Evolutionary conservation across 2,113 vertebrate species (phyloP).

Genomic region (Sisor rabdophorus): DNA sequence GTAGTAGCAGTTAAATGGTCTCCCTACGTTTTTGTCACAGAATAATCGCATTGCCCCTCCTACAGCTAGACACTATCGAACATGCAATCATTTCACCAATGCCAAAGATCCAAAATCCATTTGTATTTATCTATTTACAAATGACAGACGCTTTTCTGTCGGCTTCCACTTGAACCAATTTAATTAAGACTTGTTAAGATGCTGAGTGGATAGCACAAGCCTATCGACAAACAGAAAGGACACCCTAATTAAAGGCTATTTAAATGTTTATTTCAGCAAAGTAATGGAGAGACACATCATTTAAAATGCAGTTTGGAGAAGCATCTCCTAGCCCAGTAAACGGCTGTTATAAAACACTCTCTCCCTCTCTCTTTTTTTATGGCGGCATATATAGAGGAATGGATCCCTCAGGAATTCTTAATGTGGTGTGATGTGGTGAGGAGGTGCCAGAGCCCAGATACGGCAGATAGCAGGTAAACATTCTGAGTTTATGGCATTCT

Average conservation of each 20-base stretch:
- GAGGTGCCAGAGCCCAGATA: conserved; percentile 56
- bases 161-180: conserved; percentile 70
- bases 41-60: conserved; percentile 30
- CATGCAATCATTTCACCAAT: conserved; percentile 44
- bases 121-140: conserved; percentile 60
- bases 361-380: conserved; percentile 72
- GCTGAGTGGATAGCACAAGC: conserved; percentile 71
- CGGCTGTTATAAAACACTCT: conserved; percentile 70
- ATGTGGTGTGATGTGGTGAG: conserved; percentile 64
- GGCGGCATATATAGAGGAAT: conserved; percentile 66
- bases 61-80: conserved; percentile 44
- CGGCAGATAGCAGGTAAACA: conserved; percentile 65
- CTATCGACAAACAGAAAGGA: conserved; percentile 71
- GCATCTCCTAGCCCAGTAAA: conserved; percentile 70
- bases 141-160: conserved; percentile 59
- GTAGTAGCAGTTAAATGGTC: conserved; percentile 26
- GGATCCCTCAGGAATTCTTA: conserved; percentile 70
- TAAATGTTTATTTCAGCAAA: conserved; percentile 69
- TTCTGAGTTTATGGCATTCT: conserved; percentile 62
- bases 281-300: conserved; percentile 72
- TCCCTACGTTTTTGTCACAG: conserved; percentile 16
- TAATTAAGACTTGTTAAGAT: conserved; percentile 75
- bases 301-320: conserved; percentile 72
- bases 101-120: conserved; percentile 49
- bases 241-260: conserved; percentile 77